Conservation (phyloP, 2,888 invertebrate genomes). For the Cyrtodaria siliqua region DNA sequence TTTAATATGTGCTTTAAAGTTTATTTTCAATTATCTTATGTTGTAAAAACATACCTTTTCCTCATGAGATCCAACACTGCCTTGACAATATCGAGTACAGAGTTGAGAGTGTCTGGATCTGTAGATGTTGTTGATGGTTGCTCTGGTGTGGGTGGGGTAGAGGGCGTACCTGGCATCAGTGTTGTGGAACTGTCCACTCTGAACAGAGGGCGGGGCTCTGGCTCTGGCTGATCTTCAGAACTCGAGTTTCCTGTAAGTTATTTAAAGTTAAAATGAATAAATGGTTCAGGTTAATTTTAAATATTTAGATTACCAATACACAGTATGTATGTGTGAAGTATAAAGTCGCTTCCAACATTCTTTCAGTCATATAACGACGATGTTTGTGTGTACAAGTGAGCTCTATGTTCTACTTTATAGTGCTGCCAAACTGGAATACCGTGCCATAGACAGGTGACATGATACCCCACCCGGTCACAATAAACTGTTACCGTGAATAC, state of each 20-base stretch:
- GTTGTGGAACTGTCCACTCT: slow-evolving; percentile 83
- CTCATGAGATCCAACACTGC: slow-evolving; percentile 96
- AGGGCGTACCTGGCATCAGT: slow-evolving; percentile 80
- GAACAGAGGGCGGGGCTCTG: slow-evolving; percentile 72
- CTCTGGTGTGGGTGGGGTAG: slow-evolving; percentile 70
- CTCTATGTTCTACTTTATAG: too few relatives aligned
- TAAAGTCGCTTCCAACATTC: too few relatives aligned
- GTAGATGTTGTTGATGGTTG: slow-evolving; percentile 63
- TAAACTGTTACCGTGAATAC: too few relatives aligned
- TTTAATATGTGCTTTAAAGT: not conserved
- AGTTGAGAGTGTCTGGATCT: slow-evolving; percentile 79
- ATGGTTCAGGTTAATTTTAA: too few relatives aligned
- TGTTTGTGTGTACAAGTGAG: too few relatives aligned
- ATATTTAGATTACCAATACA: too few relatives aligned
- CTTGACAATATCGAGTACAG: slow-evolving; percentile 92
- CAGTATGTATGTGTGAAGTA: too few relatives aligned
- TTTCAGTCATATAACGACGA: too few relatives aligned
- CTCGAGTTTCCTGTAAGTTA: slow-evolving; percentile 56
- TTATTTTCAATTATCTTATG: not conserved
- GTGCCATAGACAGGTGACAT: too few relatives aligned
- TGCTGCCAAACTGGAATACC: too few relatives aligned
- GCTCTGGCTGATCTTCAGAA: slow-evolving; percentile 44
- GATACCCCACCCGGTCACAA: too few relatives aligned
- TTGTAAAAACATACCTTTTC: slow-evolving; percentile 87
- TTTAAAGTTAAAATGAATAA: too few relatives aligned